Percentiles rank a stretch among this genome's conserved stretches.
These are phyloP conservation scores for Biston betularia DNA, from an alignment of 2,888 invertebrate species.

Conservation along the genomic window DNA sequence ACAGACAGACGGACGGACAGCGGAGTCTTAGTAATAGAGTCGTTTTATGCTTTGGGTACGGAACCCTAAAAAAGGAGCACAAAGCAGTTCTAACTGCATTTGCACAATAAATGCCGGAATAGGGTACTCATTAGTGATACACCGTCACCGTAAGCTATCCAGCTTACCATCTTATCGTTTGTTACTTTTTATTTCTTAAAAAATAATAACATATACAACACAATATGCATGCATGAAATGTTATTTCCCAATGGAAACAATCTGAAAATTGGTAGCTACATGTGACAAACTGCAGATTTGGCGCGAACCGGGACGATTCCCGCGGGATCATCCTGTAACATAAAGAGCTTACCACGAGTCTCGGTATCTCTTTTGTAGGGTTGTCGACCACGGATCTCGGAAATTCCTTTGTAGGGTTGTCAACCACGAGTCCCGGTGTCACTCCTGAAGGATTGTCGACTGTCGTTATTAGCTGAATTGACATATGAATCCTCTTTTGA, in stretches of 20 bases:
- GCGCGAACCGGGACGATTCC: constrained; percentile 33
- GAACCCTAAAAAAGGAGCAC: no score
- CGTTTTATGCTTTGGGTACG: no score
- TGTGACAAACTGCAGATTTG: constrained; percentile 36
- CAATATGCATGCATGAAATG: neutral
- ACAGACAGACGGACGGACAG: no score
- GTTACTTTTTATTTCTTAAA: no score
- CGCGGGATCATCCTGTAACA: constrained; percentile 35
- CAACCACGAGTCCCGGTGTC: neutral
- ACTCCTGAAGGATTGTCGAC: no score
- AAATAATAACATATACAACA: neutral
- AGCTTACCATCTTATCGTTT: no score
- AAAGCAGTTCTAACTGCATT: no score
- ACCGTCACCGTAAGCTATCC: no score
- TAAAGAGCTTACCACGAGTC: constrained; percentile 32
- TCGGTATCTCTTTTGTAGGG: constrained; percentile 11
- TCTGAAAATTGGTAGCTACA: constrained; percentile 20
- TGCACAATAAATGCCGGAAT: no score
- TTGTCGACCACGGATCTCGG: constrained; percentile 1
- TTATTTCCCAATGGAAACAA: constrained; percentile 24
- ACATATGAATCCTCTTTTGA: no score
- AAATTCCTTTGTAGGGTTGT: constrained; percentile 11
- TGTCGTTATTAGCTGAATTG: neutral
- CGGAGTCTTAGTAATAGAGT: no score
- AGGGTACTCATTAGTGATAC: no score